These are phyloP conservation scores for Encarsia formosa DNA, from an alignment of 2,888 invertebrate species.

Conservation along the genomic window DNA sequence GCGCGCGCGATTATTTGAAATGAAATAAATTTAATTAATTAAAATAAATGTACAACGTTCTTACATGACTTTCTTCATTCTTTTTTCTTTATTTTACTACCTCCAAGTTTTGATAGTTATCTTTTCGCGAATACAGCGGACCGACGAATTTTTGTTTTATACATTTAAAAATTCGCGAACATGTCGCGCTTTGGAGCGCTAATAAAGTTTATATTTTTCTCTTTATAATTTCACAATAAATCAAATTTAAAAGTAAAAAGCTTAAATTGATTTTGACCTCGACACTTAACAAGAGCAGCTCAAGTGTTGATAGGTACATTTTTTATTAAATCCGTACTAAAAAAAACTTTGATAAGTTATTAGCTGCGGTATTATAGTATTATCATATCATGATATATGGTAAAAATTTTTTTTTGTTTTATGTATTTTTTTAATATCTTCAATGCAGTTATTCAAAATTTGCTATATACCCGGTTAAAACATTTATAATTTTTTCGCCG, in stretches of 20 bases:
- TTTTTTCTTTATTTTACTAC: conserved; percentile 5
- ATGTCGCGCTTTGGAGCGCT: conserved; percentile 22
- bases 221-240: conserved; percentile 7
- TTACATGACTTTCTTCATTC: conserved; percentile 10
- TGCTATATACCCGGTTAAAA: too few species aligned
- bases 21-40: too few species aligned
- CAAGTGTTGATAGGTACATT: neutral
- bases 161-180: conserved; percentile 10
- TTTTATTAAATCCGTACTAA: too few species aligned
- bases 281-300: too few species aligned
- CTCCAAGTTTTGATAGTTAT: conserved; percentile 8
- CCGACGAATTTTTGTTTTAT: conserved; percentile 24
- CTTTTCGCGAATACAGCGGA: conserved; percentile 4
- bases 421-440: too few species aligned
- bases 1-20: conserved; percentile 22
- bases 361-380: too few species aligned
- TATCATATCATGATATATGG: too few species aligned
- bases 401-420: too few species aligned
- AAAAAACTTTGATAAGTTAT: too few species aligned
- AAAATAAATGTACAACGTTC: conserved; percentile 6
- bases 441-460: too few species aligned
- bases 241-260: neutral
- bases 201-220: conserved; percentile 15
- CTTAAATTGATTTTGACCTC: too few species aligned
- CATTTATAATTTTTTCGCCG: too few species aligned